Evolutionary conservation across 2,113 vertebrate genomes (phyloP), one percentile per base, ranked within the genome.

Genomic region (Dolichallabes microphthalmus): DNA sequence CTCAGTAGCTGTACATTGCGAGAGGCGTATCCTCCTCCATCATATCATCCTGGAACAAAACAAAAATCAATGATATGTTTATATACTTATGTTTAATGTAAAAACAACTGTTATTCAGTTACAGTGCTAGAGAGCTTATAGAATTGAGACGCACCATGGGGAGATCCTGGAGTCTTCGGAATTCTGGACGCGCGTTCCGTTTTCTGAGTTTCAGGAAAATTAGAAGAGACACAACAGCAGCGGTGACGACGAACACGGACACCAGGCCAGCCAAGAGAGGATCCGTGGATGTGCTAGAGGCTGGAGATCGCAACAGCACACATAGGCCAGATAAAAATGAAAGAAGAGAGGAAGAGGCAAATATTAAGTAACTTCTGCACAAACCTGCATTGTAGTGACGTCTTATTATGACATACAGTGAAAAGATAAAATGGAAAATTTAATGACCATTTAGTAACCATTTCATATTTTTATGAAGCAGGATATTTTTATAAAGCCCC

Each of bases 11-110:
- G 94, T 97, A 97, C 94, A 96, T 96, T 86, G 97, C 96, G 91
- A 98, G 93, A 32, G 97, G 97, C 0, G 96, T 96, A 89, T 97
- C 96, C 89, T 97, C 96, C 89, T 98, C 97, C 96, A 97, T 96
- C 96, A 97, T 98, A 78, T 98, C 97, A 83, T 97, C 97, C 97
- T 98, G 85, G 4, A 82, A n/a, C n/a, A n/a, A 74, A 19, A 84
- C 52, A 84, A 32, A 84, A 85, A 84, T 11, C 32, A 53, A 78
- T 8, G 63, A 45, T 1, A 35, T 68, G 27, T 2, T 64, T 13
- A 69, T 19, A 69, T 55, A 15, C 45, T 45, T 45, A 82, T 15
- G 13, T 50, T 35, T 14, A n/a, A 87, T 50, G 77, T n/a, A 12
- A 79, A 58, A 78, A 69, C 17, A 35, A 69, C 17, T 1, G 4